These are phyloP conservation scores for Zosterops hypoxanthus DNA, from an alignment of 2,113 vertebrate genomes.

Conservation along the genomic window DNA sequence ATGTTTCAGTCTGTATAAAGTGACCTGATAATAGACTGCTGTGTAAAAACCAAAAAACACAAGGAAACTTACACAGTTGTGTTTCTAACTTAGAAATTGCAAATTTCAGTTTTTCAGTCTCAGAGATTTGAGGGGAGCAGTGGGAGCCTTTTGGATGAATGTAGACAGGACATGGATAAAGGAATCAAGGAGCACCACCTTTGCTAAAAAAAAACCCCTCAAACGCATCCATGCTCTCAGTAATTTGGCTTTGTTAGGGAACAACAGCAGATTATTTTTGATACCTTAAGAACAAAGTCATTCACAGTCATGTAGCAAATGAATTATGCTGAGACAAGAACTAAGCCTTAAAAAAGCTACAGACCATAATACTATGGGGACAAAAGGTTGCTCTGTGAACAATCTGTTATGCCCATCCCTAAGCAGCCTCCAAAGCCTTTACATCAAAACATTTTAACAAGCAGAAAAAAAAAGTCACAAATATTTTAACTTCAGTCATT, in stretches of 20 bases:
- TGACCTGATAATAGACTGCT: neutral
- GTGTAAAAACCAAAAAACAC: neutral
- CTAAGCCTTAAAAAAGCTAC: neutral
- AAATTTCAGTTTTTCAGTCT: neutral
- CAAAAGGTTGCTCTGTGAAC: neutral
- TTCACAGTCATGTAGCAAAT: neutral
- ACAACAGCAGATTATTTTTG: neutral
- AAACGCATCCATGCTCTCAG: neutral
- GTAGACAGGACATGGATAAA: neutral
- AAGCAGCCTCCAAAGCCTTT: neutral
- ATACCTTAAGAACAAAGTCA: neutral
- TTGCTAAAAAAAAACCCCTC: neutral
- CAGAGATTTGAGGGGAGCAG: neutral
- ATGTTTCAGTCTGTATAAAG: neutral
- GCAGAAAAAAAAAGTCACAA: neutral
- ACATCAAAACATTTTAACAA: neutral
- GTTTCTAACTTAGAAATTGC: neutral
- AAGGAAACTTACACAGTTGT: neutral
- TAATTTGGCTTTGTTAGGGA: neutral
- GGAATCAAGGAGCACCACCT: neutral
- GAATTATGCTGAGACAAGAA: neutral
- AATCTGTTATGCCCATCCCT: neutral
- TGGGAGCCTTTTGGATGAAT: neutral
- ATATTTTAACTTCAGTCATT: neutral
- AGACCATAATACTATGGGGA: neutral